Evolutionary conservation across 1,140 invertebrate genomes (phyloP), one percentile per base, ranked within the genome.

Genomic region (Euura saliciscinereae): DNA sequence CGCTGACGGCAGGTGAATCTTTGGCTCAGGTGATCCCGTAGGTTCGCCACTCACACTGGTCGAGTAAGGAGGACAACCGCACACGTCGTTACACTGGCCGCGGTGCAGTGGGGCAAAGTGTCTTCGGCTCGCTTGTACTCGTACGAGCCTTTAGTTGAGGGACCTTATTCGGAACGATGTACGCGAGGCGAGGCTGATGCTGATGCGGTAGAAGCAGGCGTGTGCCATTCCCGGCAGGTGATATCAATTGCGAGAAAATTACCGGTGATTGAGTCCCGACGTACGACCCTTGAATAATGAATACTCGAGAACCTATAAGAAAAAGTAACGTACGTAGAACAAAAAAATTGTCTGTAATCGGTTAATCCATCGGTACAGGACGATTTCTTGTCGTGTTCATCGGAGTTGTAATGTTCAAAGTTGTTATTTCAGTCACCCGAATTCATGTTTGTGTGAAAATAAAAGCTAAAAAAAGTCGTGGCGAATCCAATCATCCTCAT

Each of bases 171-270:
- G 28, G 28, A 28, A 28, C 28, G 28, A 28, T 28, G 28, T 28
- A 28, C 28, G 28, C 28, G 28, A 28, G 28, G 28, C 28, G 28
- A 28, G 28, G 28, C 28, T 28, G 28, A 28, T 28, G 28, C 28
- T 28, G 28, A 28, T 28, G 28, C 11, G 46, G 51, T 59, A 59
- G 8, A 11, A 59, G 51, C 51, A 8, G 51, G 51, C 51, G 51
- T 59, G 51, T 59, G 51, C 51, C 51, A 59, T 59, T 59, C 6
- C 74, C 6, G 75, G 83, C 84, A 86, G 84, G 84, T 86, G 83
- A 85, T 85, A 83, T 85, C 81, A 82, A 85, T 83, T 80, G 83
- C 76, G 82, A 76, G 83, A n/a, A 59, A 85, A 86, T 87, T 86
- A 83, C 78, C 75, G 76, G 76, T 73, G 80, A 85, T 83, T 76